Base-by-base conservation (phyloP, 2,113 vertebrate species). In the Chaetops frenatus region DNA sequence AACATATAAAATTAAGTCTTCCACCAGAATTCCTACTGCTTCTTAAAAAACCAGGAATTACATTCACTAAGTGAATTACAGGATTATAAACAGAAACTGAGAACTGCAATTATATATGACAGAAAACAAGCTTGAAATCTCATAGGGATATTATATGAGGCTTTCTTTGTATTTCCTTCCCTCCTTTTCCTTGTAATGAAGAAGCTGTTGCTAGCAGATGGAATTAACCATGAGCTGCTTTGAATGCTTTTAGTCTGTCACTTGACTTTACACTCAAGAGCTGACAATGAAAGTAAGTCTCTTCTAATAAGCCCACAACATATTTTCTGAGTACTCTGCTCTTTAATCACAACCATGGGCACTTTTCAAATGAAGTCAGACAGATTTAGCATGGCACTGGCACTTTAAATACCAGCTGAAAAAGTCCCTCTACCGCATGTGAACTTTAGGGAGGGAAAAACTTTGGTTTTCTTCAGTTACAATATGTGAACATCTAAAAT, bases 191-290 rank as follows among this genome's bases (percentile, higher is more conserved):
- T 58, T 82, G 71, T 94, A 93, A 96, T 95, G 83, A 95, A 88
- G 93, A 93, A 90, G 92, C 92, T 96, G 95, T 96, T 95, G 44
- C 93, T 90, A 94, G 96, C 97, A 98, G 97, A 97, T 97, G 97
- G 98, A 97, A 98, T 92, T 96, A 97, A 95, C 96, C 92, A 96
- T 12, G 42, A 96, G 95, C 91, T 97, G 94, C 97, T 97, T 97
- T 97, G 96, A 97, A 96, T 76, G 93, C 97, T 96, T 98, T 97
- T 96, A 95, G 92, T 93, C 97, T 98, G 94, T 96, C 97, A 97
- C 83, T 97, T 96, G 96, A 96, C 96, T 92, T 97, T 96, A 96
- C 77, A 64, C 90, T 97, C 96, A 97, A 95, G 96, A 97, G 96
- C 95, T 95, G 97, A 98, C 88, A 95, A 79, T 86, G 97, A 96